These are phyloP conservation scores for Verasper variegatus DNA, from an alignment of 2,113 vertebrate genomes.

Conservation along the genomic window DNA sequence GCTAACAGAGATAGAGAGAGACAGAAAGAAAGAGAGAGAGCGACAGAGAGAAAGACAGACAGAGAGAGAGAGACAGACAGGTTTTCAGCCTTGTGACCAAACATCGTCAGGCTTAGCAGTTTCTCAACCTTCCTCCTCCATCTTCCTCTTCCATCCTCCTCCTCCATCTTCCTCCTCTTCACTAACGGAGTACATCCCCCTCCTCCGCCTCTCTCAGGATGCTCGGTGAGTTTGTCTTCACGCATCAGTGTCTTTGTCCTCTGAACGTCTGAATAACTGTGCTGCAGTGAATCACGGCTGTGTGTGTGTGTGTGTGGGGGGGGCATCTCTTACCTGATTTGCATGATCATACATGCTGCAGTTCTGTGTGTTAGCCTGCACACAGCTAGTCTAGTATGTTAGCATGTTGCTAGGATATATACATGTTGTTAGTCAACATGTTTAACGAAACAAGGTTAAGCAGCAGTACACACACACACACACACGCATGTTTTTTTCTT, in stretches of 20 bases:
- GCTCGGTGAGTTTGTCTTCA: constrained; percentile 73
- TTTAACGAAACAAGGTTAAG: constrained; percentile 18
- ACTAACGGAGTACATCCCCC: constrained; percentile 43
- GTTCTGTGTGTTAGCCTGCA: constrained; percentile 1
- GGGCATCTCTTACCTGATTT: constrained; percentile 35
- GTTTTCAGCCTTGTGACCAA: constrained; percentile 1
- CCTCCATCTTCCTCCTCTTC: constrained; percentile 19
- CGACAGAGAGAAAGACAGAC: accelerated
- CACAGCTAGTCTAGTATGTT: constrained; percentile 31
- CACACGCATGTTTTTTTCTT: no score
- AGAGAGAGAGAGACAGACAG: neutral
- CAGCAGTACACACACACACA: neutral
- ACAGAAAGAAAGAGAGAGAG: no score
- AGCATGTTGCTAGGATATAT: constrained; percentile 50
- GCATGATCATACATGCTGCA: constrained; percentile 42
- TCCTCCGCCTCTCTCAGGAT: constrained; percentile 60
- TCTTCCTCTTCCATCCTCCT: constrained; percentile 2
- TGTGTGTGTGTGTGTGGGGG: constrained; percentile 2
- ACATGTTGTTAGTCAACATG: constrained; percentile 30
- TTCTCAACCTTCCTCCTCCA: constrained; percentile 39
- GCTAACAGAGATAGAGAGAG: constrained; percentile 24
- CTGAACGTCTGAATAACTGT: constrained; percentile 28
- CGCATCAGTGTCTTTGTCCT: constrained; percentile 63
- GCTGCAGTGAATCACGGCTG: constrained; percentile 39
- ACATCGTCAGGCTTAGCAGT: constrained; percentile 38